Evolutionary conservation across 2,113 vertebrate genomes (phyloP), one percentile per base, ranked within the genome.

Genomic region (Elaphurus davidianus): DNA sequence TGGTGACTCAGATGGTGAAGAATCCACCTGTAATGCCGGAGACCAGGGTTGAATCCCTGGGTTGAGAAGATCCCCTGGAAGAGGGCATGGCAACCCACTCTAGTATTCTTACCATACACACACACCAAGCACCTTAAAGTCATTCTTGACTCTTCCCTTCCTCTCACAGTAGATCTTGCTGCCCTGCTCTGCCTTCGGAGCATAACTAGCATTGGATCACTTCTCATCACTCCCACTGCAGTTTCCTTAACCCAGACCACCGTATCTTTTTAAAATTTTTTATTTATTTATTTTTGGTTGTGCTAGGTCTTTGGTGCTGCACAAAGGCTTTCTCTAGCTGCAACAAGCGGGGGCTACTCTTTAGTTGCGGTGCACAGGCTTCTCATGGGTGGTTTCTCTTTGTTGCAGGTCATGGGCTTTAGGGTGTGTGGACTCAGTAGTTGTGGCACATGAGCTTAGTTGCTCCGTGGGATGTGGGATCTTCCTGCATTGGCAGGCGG

Each of bases 301-400:
- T 23, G 67, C 67, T 23, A 11, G n/a, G 19, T 71, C n/a, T 23
- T 6, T 6, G 67, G n/a, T 40, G 67, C n/a, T 40, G n/a, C 5
- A 0, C 67, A 11, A 9, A 12, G n/a, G 4, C 54, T 21, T 23
- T 71, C 64, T 11, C 9, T 1, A 11, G n/a, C 3, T 23, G n/a
- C n/a, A 21, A n/a, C 67, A 71, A 71, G 67, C n/a, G 6, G 67
- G n/a, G n/a, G 67, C 67, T 40, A 21, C n/a, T 40, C 67, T 40
- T 23, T 6, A 12, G 67, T 40, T 71, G 67, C 10, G 5, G n/a
- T 13, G 67, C 30, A 23, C 19, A 23, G 67, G 67, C 19, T 71
- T 40, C 67, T 71, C n/a, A 23, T 12, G 19, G n/a, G n/a, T 6
- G n/a, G 10, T 36, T 71, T 36, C 67, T 71, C 19, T 23, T 40